Conservation (phyloP, 1,140 invertebrate species). For the Ylistrum balloti region DNA sequence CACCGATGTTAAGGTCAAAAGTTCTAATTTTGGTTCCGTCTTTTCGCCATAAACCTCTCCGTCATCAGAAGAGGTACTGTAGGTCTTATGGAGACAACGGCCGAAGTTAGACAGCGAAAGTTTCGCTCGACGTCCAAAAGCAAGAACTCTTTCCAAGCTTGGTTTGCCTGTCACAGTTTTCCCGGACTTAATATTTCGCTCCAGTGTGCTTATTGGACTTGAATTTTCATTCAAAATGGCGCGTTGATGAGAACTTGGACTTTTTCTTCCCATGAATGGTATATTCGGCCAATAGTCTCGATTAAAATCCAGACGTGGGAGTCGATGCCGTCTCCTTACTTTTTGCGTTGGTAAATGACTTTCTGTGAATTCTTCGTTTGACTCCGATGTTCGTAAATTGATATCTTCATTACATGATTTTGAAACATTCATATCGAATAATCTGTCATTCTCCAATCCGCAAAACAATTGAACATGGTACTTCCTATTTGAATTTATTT, state of each 20-base stretch:
- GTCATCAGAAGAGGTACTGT: background rate
- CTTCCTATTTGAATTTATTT: background rate
- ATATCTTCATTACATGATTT: background rate
- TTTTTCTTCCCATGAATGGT: slow-evolving; percentile 18
- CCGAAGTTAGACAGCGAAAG: background rate
- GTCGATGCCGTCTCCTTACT: background rate
- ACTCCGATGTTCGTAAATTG: background rate
- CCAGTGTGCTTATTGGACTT: background rate
- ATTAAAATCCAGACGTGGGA: background rate
- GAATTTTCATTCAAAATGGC: background rate
- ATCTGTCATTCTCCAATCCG: background rate
- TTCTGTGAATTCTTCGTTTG: slow-evolving; percentile 8
- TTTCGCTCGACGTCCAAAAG: background rate
- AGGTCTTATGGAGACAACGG: slow-evolving; percentile 1
- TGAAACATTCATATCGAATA: background rate
- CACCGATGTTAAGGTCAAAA: background rate
- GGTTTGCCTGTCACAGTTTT: background rate
- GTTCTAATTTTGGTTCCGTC: background rate
- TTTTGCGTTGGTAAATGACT: background rate
- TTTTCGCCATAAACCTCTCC: background rate
- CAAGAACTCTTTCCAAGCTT: background rate
- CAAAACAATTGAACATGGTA: background rate
- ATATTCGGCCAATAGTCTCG: background rate
- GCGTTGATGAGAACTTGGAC: background rate
- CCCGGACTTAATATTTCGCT: background rate